These are phyloP conservation scores for Cryptotermes secundus DNA, from an alignment of 1,140 invertebrate genomes.

Conservation along the genomic window DNA sequence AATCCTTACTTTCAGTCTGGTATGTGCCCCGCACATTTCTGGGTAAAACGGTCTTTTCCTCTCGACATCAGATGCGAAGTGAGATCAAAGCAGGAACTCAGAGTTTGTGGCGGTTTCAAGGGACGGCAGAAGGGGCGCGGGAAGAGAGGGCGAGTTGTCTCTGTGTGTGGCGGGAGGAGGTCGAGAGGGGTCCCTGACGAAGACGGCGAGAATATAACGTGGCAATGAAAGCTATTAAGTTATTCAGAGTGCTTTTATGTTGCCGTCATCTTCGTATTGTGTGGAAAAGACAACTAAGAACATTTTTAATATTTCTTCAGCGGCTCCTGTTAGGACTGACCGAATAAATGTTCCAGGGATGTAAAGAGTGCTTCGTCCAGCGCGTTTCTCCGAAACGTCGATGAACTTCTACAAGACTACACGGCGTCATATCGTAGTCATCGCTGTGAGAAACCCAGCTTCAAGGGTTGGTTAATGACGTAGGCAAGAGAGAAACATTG, in stretches of 20 bases:
- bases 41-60: neutral
- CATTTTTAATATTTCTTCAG: neutral
- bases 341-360: neutral
- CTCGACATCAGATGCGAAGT: neutral
- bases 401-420: too few species aligned
- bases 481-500: too few species aligned
- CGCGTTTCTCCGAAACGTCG: too few species aligned
- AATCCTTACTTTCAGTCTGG: neutral
- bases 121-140: too few species aligned
- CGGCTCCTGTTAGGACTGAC: neutral
- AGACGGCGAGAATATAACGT: neutral
- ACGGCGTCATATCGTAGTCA: too few species aligned
- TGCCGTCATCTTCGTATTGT: neutral
- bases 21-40: neutral
- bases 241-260: constrained; percentile 12
- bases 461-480: too few species aligned
- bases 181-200: too few species aligned
- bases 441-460: too few species aligned
- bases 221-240: neutral
- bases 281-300: neutral
- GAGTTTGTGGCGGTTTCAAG: neutral
- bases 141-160: too few species aligned
- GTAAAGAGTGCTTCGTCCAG: too few species aligned
- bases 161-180: too few species aligned
- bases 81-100: neutral